Conservation (phyloP, 1,140 invertebrate genomes). For the Cyclina sinensis region DNA sequence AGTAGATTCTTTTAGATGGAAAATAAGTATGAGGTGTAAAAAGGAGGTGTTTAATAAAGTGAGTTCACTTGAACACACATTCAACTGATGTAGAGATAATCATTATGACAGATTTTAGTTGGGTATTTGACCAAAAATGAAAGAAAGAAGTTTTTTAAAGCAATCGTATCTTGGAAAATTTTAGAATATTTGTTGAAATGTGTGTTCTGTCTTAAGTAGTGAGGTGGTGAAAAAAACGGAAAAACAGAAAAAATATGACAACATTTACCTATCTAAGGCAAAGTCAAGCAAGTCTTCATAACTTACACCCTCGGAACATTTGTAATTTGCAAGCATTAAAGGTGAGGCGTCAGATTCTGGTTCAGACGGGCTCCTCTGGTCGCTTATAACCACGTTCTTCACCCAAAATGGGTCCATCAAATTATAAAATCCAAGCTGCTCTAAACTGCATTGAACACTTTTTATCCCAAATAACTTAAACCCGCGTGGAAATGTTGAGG, state of each 20-base stretch:
- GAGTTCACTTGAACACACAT: too few species aligned
- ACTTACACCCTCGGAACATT: slow-evolving; percentile 91
- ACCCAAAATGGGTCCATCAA: slow-evolving; percentile 83
- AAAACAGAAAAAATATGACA: slow-evolving; percentile 70
- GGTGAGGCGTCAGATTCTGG: slow-evolving; percentile 77
- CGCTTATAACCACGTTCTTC: slow-evolving; percentile 75
- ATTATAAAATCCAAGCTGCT: slow-evolving; percentile 83
- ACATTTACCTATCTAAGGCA: slow-evolving; percentile 90
- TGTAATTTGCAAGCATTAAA: slow-evolving; percentile 82
- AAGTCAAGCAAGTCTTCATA: slow-evolving; percentile 97
- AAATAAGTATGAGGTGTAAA: too few species aligned
- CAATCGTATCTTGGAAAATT: too few species aligned
- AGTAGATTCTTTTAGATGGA: too few species aligned
- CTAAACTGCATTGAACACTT: slow-evolving; percentile 78
- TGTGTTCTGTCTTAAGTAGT: neutral
- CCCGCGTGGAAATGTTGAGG: slow-evolving; percentile 73
- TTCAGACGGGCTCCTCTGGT: slow-evolving; percentile 74
- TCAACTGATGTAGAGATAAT: too few species aligned
- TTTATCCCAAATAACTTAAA: slow-evolving; percentile 74
- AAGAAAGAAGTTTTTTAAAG: too few species aligned
- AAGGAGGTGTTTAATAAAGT: too few species aligned
- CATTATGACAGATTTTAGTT: too few species aligned
- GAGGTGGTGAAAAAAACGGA: slow-evolving; percentile 1
- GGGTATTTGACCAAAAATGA: too few species aligned
- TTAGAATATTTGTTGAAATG: too few species aligned